Evolutionary conservation across 2,797 vertebrate genomes (phyloP), one percentile per base, ranked within the genome.

Genomic region (Notolabrus celidotus): DNA sequence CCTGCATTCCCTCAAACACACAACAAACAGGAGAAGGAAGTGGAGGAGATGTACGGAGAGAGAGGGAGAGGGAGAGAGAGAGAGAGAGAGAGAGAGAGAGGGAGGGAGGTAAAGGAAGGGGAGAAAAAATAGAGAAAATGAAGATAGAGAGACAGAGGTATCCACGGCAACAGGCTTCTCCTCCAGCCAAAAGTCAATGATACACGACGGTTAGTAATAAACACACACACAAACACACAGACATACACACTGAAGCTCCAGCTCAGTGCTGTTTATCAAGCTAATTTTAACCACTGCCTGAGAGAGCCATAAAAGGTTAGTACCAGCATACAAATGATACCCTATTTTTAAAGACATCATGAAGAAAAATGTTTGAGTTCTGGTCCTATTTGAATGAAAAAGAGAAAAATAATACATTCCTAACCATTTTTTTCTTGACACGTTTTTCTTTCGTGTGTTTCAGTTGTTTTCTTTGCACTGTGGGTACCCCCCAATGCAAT

Each of bases 161-260:
- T 93, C 94, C 93, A 92, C 83, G 91, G 93, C 92, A 94, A 94
- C 93, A 86, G 82, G 79, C 87, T 89, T 83, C 80, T 80, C 71
- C 63, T 47, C 52, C 54, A 82, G 85, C 72, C 85, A 87, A 91
- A 93, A 93, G 89, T 92, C 87, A 85, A 73, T 67, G 60, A 73
- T 49, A 54, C 53, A 70, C 81, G 74, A 85, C 42, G 38, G 62
- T 87, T 85, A 45, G 54, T 25, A 27, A 55, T 55, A 69, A 59
- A 74, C 63, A 33, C 39, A 41, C 41, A 63, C 42, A 68, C 59
- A n/a, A 16, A 42, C 12, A 22, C 34, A 14, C 52, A 67, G 19
- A 61, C 71, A 67, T 49, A 62, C 53, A 54, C 66, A 56, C 43
- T 8, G 15, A 51, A 11, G 41, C 29, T 31, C 29, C 29, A 31